A percentile compares a stretch with the other conserved stretches of the same genome.
Evolutionary conservation across 2,113 vertebrate genomes (phyloP).

Genomic region (Pungitius pungitius): DNA sequence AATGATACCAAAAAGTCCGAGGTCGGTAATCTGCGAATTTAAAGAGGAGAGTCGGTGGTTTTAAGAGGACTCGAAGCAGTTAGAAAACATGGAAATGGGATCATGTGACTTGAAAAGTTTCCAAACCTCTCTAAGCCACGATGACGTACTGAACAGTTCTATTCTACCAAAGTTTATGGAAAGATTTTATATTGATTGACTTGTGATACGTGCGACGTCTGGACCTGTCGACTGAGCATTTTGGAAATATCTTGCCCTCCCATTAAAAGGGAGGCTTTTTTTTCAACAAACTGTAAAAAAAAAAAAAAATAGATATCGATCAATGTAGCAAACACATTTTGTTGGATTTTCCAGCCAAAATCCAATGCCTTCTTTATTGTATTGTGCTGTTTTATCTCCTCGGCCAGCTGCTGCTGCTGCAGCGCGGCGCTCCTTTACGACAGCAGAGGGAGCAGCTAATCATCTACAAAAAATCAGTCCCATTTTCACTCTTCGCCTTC

Average conservation of each 20-base stretch:
- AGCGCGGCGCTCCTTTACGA: background rate
- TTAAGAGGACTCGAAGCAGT: background rate
- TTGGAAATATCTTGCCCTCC: background rate
- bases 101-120: too few species aligned
- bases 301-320: background rate
- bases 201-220: background rate
- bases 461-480: too few species aligned
- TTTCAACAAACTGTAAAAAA: background rate
- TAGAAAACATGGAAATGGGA: background rate
- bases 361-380: background rate
- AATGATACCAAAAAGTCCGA: too few species aligned
- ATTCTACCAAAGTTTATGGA: background rate
- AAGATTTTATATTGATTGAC: background rate
- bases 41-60: background rate
- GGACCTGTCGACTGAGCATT: background rate
- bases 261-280: background rate
- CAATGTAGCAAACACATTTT: background rate
- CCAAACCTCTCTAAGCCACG: too few species aligned
- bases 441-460: background rate
- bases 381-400: background rate
- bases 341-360: background rate
- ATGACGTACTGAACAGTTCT: background rate
- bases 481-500: too few species aligned
- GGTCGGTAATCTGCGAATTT: background rate
- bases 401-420: background rate